Base-by-base conservation (phyloP, 1,140 invertebrate species). In the Aphidius gifuensis region DNA sequence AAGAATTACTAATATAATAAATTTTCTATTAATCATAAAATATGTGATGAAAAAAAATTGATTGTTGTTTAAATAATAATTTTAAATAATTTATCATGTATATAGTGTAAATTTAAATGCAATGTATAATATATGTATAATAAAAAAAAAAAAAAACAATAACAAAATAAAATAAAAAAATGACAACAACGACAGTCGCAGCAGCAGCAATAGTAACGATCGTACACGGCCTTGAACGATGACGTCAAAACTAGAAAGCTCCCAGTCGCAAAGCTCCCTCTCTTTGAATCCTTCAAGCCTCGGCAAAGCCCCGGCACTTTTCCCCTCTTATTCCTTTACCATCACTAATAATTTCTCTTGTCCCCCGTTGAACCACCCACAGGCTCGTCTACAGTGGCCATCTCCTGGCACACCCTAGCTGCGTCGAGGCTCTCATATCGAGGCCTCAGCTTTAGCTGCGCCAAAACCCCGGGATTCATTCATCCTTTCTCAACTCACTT, bases 191-290 rank as follows among this genome's bases (percentile, higher is more conserved):
- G 47, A 66, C 61, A 56, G 69, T 66, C 66, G 66, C 69, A 67
- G 64, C 62, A 68, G 67, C 65, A 69, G 68, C 69, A 71, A 71
- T 71, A 73, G 69, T 73, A 74, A 74, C 73, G 73, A 73, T 74
- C 73, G 73, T 62, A 66, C 67, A 67, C 69, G 73, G 73, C 73
- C 73, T 72, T 74, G 73, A 74, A 71, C 68, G 66, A 68, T 74
- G 73, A 74, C 73, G 73, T 74, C 73, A 73, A 69, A 70, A 73
- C 67, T 70, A 72, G 69, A 72, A 67, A 70, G 68, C 67, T 71
- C 73, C 69, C 69, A 67, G 69, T 68, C 69, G 62, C 44, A 46
- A 59, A 54, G 23, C 23, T 32, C 23, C 47, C 62, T 50, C 66
- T 40, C 66, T 51, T 65, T 43, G 51, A 66, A 45, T 43, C 65